Conservation (phyloP, 2,797 vertebrate genomes). For the Zalophus californianus region DNA sequence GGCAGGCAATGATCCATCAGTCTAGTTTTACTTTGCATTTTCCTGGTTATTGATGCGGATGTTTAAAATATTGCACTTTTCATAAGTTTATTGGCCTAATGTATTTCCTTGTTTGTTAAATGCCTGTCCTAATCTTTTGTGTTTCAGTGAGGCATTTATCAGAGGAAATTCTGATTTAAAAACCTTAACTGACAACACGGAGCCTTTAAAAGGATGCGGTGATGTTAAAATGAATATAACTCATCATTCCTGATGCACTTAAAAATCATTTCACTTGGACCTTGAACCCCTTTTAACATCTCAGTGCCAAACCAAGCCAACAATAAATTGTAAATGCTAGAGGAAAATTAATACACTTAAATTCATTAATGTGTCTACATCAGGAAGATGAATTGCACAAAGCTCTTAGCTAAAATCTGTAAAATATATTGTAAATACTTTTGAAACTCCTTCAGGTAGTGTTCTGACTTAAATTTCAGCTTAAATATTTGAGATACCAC, state of each 20-base stretch:
- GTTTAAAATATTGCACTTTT: constrained; percentile 45
- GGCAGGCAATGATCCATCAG: not conserved
- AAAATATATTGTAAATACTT: constrained; percentile 78
- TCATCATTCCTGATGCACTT: constrained; percentile 72
- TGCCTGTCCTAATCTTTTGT: constrained; percentile 41
- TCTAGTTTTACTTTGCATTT: constrained; percentile 3
- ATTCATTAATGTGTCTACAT: constrained; percentile 80
- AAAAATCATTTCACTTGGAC: constrained; percentile 79
- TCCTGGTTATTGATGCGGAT: constrained; percentile 3
- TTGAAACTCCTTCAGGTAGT: constrained; percentile 74
- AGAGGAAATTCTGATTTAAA: constrained; percentile 76
- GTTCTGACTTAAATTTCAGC: constrained; percentile 79
- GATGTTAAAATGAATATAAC: constrained; percentile 76
- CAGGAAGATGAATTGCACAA: constrained; percentile 67
- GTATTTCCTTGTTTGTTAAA: constrained; percentile 68
- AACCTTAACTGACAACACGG: constrained; percentile 63
- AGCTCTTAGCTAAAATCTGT: constrained; percentile 72
- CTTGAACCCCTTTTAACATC: constrained; percentile 72
- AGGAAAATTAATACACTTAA: constrained; percentile 75
- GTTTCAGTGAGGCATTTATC: constrained; percentile 61
- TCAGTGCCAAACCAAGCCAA: constrained; percentile 47
- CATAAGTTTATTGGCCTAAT: constrained; percentile 31
- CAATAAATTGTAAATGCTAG: constrained; percentile 72
- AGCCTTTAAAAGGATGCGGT: constrained; percentile 62
- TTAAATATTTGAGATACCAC: constrained; percentile 73